These are phyloP conservation scores for Ptyas mucosa DNA, from an alignment of 2,113 vertebrate species.

Conservation along the genomic window DNA sequence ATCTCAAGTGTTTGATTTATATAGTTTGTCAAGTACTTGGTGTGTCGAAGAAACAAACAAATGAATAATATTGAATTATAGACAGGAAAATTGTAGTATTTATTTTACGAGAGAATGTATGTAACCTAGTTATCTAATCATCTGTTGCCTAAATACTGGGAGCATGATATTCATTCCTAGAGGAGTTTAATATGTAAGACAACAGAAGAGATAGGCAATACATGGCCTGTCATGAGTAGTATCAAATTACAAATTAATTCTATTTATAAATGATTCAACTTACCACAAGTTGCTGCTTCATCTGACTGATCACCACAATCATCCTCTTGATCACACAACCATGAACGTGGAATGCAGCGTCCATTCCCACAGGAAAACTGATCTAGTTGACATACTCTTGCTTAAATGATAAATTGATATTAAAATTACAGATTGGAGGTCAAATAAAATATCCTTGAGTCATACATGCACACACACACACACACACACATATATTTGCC, in stretches of 20 bases:
- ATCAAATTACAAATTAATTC: neutral
- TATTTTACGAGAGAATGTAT: neutral
- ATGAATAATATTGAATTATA: neutral
- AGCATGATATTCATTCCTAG: neutral
- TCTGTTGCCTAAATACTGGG: neutral
- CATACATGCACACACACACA: neutral
- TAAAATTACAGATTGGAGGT: conserved; percentile 33
- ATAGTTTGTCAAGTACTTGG: neutral
- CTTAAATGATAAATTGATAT: conserved; percentile 66
- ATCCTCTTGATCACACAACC: conserved; percentile 91
- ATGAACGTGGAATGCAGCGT: conserved; percentile 85
- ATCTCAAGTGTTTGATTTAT: neutral
- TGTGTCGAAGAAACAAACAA: neutral
- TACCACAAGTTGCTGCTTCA: conserved; percentile 87
- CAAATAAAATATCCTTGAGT: neutral
- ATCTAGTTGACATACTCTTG: conserved; percentile 83
- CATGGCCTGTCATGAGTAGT: neutral
- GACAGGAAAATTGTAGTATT: neutral
- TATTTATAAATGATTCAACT: conserved; percentile 57
- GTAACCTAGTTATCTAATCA: neutral
- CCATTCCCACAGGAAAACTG: conserved; percentile 92
- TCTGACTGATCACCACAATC: conserved; percentile 93
- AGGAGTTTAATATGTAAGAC: neutral
- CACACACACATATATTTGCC: neutral
- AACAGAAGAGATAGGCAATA: neutral